Evolutionary conservation across 2,888 invertebrate species (phyloP).

Genomic region (Hydroisotoma schaefferi): DNA sequence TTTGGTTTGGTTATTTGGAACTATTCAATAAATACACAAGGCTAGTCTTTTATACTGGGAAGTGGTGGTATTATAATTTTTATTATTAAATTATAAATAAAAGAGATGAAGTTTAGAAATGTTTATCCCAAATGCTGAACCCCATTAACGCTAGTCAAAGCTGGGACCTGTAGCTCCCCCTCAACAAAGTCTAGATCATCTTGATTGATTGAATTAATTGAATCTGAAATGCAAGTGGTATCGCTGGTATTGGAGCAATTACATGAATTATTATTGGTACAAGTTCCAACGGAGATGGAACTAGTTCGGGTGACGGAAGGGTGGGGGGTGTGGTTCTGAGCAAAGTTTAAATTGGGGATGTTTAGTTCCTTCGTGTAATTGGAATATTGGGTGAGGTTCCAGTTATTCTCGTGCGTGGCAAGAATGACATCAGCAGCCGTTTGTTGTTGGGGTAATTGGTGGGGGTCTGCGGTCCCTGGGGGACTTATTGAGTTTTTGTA

Average conservation of each 20-base stretch:
- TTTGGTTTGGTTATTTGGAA: no score
- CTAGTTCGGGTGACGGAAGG: slow-evolving; percentile 22
- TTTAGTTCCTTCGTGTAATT: not conserved
- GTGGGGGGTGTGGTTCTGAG: slow-evolving; percentile 29
- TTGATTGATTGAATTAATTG: not conserved
- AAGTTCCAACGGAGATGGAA: slow-evolving; percentile 22
- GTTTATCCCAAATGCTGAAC: no score
- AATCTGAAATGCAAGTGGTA: no score
- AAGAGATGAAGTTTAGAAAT: no score
- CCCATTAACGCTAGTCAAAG: no score
- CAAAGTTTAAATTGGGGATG: slow-evolving; percentile 22
- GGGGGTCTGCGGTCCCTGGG: slow-evolving; percentile 9
- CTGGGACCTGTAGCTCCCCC: not conserved
- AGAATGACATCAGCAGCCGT: not conserved
- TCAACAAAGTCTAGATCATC: not conserved
- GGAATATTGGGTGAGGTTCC: not conserved
- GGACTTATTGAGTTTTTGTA: slow-evolving; percentile 21
- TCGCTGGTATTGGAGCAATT: no score
- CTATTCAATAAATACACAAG: no score
- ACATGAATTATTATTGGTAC: slow-evolving; percentile 15
- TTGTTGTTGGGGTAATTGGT: not conserved
- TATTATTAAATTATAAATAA: no score
- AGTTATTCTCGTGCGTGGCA: slow-evolving; percentile 11
- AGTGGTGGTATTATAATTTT: no score
- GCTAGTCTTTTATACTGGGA: no score